Base-by-base conservation (phyloP, 2,113 vertebrate genomes). In the Amblyornis subalaris region DNA sequence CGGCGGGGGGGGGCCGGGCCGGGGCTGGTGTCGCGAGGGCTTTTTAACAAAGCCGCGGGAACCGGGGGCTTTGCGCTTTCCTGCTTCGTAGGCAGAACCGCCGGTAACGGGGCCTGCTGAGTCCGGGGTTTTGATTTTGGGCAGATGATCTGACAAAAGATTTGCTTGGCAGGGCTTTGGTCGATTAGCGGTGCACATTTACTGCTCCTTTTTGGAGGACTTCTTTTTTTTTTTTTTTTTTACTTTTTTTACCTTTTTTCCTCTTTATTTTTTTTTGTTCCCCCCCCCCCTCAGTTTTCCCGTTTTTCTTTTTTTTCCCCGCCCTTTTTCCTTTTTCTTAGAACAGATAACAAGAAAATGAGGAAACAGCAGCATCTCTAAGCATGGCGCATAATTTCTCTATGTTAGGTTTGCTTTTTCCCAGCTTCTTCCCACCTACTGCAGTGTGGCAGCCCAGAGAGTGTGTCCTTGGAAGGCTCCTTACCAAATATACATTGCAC, bases 161-260 rank as follows among this genome's bases (percentile, higher is more conserved):
- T 98, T 98, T 97, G 98, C 98, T 98, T 97, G 96, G 96, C 97
- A 97, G 88, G 97, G 96, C 97, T 96, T 98, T 96, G 94, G 92
- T 84, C 40, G 22, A 82, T 97, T 94, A 96, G 96, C 88, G 38
- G 70, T 89, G 94, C 94, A 65, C 81, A 95, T 81, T 93, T 88
- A 60, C 70, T 15, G 48, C 92, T 96, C 97, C 96, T 96, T 92
- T 96, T 97, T 86, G 87, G 85, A 89, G 75, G 12, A 72, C 20
- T 47, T 61, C 2, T 69, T 44, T 74, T 44, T 70, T 58, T 44
- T 74, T 44, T 70, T 58, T 4, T 12, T 40, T 22, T 23, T 15
- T 0, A 1, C 6, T 8, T 20, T 60, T 45, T 36, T 69, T 3
- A 8, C 11, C 10, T 33, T 40, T 62, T 54, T 25, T 14, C 1